Base-by-base conservation (phyloP, 2,113 vertebrate genomes). In the Mola mola region DNA sequence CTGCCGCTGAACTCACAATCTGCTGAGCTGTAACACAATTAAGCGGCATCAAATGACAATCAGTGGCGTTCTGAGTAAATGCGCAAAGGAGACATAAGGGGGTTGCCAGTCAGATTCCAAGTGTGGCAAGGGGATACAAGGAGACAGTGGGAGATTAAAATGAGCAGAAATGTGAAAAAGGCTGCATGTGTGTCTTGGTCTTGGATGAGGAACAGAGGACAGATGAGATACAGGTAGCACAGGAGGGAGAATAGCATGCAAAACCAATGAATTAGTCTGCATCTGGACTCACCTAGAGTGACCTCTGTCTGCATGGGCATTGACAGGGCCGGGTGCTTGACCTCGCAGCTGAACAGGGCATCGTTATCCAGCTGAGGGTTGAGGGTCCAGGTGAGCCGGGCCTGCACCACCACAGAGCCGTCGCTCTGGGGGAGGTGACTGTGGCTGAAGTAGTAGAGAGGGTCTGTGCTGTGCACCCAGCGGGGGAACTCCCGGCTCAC, bases 301-400 rank as follows among this genome's bases (percentile, higher is more conserved):
- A 98, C 93, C 89, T 98, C 97, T 0, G 95, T 93, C 91, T 98
- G 95, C 97, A 99, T 99, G 89, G 97, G 94, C 97, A 98, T 98
- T 20, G 96, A 96, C 74, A 99, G 94, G 0, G 97, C 97, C 0
- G 96, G 94, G 85, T 99, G 97, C 88, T 96, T 98, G 85, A 98
- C 96, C 88, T 99, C 97, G 1, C 97, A 99, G 93, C 96, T 98
- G 91, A 99, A 99, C 24, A 98, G 92, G 0, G 97, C 97, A 6
- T 98, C 96, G 0, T 97, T 97, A 87, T 99, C 97, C 6, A 97
- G 92, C 83, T 96, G 96, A 0, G 96, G 96, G 88, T 98, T 98
- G 50, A 98, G 94, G 8, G 95, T 96, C 97, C 97, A 98, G 57
- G 95, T 98, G 78, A 98, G 95, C 22, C 94, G 93, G 75, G 96